Evolutionary conservation across 2,888 invertebrate species (phyloP).

Genomic region (Lacanobia oleracea): DNA sequence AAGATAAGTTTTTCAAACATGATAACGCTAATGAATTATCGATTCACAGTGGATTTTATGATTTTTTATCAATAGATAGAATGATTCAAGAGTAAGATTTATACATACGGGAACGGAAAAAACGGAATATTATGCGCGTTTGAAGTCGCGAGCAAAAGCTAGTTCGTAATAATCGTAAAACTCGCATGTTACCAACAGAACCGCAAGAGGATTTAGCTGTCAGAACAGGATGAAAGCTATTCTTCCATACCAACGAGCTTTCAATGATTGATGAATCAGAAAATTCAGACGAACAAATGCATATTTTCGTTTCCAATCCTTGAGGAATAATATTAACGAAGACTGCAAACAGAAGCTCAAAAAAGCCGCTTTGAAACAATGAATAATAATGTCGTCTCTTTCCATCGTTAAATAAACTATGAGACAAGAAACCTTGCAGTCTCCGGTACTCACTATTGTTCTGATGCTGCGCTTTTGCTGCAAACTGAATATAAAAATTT

Average conservation of each 20-base stretch:
- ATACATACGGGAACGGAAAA: no score
- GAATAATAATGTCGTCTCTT: slow-evolving; percentile 60
- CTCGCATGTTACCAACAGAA: background rate
- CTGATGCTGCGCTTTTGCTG: slow-evolving; percentile 83
- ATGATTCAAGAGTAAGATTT: no score
- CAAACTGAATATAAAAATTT: slow-evolving; percentile 87
- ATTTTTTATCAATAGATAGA: no score
- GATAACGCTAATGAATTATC: no score
- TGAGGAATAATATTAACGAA: slow-evolving; percentile 60
- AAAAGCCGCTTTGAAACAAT: slow-evolving; percentile 68
- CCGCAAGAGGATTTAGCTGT: background rate
- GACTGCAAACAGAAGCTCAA: slow-evolving; percentile 57
- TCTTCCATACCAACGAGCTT: slow-evolving; percentile 4
- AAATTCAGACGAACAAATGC: slow-evolving; percentile 28
- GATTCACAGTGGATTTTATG: no score
- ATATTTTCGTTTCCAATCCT: slow-evolving; percentile 56
- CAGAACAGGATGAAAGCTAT: background rate
- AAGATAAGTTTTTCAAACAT: background rate
- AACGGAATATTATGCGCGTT: no score
- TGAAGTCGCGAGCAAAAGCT: no score
- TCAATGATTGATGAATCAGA: slow-evolving; percentile 1
- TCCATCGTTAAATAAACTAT: slow-evolving; percentile 61
- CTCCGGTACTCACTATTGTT: slow-evolving; percentile 77
- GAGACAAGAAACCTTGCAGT: slow-evolving; percentile 67
- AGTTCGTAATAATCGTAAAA: no score